phyloP scores from a whole-genome alignment of 2,797 vertebrate species.

The Diplodus puntazzo region DNA sequence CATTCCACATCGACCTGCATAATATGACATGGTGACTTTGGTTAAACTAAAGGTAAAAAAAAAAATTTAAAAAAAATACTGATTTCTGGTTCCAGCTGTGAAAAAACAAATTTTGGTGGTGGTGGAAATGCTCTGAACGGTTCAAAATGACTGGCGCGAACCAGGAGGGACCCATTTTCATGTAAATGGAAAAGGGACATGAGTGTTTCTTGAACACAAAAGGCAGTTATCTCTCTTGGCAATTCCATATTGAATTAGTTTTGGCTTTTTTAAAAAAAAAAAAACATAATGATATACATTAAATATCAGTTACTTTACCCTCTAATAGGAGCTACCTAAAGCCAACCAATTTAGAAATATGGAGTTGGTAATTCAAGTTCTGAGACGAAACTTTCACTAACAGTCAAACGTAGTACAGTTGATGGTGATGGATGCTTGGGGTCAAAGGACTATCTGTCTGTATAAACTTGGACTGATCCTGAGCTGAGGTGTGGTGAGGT shows the following conservation, averaged over 20 bases:
- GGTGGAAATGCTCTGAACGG: too few relatives aligned
- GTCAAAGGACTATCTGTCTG: not conserved
- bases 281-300: not conserved
- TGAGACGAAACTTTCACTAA: not conserved
- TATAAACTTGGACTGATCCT: not conserved
- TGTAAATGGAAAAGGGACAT: too few relatives aligned
- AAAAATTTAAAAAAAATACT: too few relatives aligned
- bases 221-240: not conserved
- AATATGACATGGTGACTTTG: too few relatives aligned
- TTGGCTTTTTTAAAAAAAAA: not conserved
- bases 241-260: not conserved
- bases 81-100: too few relatives aligned
- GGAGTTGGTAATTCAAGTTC: not conserved
- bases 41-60: too few relatives aligned
- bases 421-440: not conserved
- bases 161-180: too few relatives aligned
- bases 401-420: not conserved
- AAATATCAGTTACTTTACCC: too few relatives aligned
- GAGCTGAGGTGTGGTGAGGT: constrained; percentile 1
- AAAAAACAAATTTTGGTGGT: too few relatives aligned
- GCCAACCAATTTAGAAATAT: not conserved
- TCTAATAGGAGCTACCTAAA: not conserved
- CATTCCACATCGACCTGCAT: too few relatives aligned
- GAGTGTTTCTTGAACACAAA: not conserved
- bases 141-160: too few relatives aligned